Percentiles rank a stretch among this genome's conserved stretches.
phyloP scores from a whole-genome alignment of 2,797 vertebrate genomes.

The Smutsia temminckii region DNA sequence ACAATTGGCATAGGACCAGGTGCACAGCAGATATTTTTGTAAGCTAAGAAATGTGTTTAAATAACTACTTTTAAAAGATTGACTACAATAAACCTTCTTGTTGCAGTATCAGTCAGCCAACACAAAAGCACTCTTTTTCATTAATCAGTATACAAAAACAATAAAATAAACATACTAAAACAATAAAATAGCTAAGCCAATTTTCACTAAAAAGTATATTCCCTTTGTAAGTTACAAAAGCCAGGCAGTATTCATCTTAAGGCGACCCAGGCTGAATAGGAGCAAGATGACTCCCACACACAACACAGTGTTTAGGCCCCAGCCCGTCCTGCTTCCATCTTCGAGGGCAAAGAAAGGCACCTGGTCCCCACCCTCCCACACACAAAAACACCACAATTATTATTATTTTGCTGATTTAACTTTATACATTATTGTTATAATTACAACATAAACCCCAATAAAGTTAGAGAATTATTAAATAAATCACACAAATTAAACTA shows the following conservation, averaged over 20 bases:
- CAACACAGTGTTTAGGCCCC: not conserved
- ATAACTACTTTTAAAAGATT: conserved; percentile 37
- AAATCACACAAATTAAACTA: conserved; percentile 13
- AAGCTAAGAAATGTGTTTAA: conserved; percentile 42
- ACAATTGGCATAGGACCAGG: not conserved
- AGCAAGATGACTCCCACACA: not conserved
- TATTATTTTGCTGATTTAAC: conserved; percentile 28
- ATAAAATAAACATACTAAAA: conserved; percentile 34
- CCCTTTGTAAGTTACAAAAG: conserved; percentile 53
- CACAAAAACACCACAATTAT: not conserved
- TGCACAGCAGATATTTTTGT: not conserved
- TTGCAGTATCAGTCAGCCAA: conserved; percentile 42
- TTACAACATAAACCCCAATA: conserved; percentile 53
- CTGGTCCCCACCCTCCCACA: not conserved
- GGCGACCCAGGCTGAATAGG: conserved; percentile 60
- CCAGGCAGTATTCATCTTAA: conserved; percentile 55
- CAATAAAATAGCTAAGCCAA: conserved; percentile 66
- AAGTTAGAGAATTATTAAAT: conserved; percentile 35
- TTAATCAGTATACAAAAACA: not conserved
- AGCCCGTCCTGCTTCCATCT: not conserved
- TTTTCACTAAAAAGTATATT: conserved; percentile 67
- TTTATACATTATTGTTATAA: not conserved
- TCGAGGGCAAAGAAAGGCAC: not conserved
- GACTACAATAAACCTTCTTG: conserved; percentile 28
- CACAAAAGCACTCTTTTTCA: not conserved